These are phyloP conservation scores for Rhagonycha fulva DNA, from an alignment of 2,888 invertebrate species.

Conservation along the genomic window DNA sequence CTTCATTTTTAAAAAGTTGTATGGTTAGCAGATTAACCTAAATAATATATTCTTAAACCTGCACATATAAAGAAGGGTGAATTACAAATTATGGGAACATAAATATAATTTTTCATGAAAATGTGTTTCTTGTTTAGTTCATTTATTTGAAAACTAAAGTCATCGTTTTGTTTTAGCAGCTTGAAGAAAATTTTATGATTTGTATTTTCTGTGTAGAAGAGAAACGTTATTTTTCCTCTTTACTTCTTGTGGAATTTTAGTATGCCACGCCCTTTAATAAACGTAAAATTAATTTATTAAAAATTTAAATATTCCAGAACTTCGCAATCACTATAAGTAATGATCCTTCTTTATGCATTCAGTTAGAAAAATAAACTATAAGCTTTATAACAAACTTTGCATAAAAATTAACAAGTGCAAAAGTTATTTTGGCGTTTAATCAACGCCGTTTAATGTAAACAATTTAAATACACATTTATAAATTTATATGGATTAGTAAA, in stretches of 20 bases:
- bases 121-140: background rate
- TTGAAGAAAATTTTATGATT: too few relatives aligned
- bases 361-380: background rate
- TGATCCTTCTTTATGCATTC: too few relatives aligned
- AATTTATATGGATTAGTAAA: background rate
- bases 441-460: background rate
- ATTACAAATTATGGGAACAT: background rate
- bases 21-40: background rate
- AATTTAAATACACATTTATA: background rate
- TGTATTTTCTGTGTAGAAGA: too few relatives aligned
- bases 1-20: background rate
- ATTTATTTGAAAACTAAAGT: too few relatives aligned
- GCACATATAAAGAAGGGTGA: background rate
- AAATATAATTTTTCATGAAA: background rate
- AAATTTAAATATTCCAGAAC: background rate
- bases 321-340: background rate
- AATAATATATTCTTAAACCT: background rate
- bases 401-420: background rate
- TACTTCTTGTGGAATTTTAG: background rate
- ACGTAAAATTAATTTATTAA: background rate
- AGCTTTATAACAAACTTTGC: background rate
- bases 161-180: too few relatives aligned
- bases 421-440: background rate
- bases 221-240: too few relatives aligned
- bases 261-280: background rate